These are phyloP conservation scores for Sciurus carolinensis DNA, from an alignment of 2,797 vertebrate species.

Conservation along the genomic window DNA sequence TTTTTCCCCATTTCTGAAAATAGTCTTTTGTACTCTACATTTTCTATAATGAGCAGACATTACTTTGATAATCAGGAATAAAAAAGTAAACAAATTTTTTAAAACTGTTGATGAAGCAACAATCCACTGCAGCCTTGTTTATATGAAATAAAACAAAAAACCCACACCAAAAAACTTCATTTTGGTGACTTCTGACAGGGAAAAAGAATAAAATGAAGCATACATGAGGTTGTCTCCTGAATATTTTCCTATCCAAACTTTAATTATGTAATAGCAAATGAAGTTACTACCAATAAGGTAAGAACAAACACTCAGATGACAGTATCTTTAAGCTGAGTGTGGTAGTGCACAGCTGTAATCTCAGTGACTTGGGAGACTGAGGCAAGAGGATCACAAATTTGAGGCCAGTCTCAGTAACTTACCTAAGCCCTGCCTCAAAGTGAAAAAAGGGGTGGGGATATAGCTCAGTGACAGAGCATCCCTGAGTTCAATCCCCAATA, in stretches of 20 bases:
- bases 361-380: no score
- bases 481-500: no score
- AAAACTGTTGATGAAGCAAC: slow-evolving; percentile 53
- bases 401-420: no score
- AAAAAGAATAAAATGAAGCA: not conserved
- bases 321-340: not conserved
- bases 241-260: not conserved
- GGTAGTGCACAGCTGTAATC: no score
- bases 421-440: no score
- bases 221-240: not conserved
- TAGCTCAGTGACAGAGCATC: no score
- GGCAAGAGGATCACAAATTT: no score
- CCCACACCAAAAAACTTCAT: not conserved
- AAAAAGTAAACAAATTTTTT: slow-evolving; percentile 65
- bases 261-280: not conserved
- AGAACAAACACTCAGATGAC: slow-evolving; percentile 26
- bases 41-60: slow-evolving; percentile 16
- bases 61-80: slow-evolving; percentile 65
- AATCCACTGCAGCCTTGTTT: not conserved
- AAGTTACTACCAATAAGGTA: not conserved
- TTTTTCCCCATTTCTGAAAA: not conserved
- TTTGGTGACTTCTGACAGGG: not conserved
- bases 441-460: no score
- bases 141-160: not conserved
- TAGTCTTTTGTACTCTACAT: slow-evolving; percentile 11